Base-by-base conservation (phyloP, 2,113 vertebrate species). In the Onychostoma macrolepis region DNA sequence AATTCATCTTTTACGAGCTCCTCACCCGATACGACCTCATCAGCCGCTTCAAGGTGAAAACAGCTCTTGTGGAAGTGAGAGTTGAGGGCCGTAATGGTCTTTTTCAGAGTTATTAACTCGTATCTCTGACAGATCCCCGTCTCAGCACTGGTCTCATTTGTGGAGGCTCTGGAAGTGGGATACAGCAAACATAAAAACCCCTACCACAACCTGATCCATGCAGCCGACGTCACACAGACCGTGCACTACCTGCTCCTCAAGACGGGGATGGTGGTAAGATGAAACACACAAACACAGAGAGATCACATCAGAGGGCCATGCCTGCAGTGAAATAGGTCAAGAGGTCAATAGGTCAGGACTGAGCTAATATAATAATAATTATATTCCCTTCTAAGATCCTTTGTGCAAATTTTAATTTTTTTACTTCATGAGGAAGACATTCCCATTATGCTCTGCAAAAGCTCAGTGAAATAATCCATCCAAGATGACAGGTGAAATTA, bases 151-250 rank as follows among this genome's bases (percentile, higher is more conserved):
- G 97, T 99, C 90, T 99, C 98, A 0, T 99, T 99, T 79, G 97
- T 99, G 89, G 98, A 99, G 91, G 98, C 98, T 19, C 91, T 99
- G 83, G 98, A 99, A 91, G 97, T 97, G 58, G 98, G 98, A 79
- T 99, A 99, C 94, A 98, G 95, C 93, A 99, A 99, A 92, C 96
- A 99, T 89, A 99, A 98, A 96, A 99, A 99, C 90, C 98, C 98
- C 2, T 99, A 99, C 90, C 98, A 99, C 94, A 99, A 99, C 88
- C 93, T 99, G 85, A 96, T 99, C 90, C 98, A 99, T 0, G 98
- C 98, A 0, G 98, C 98, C 1, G 98, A 99, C 1, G 97, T 99
- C 85, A 99, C 98, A 1, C 98, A 99, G 94, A 99, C 98, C 0
- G 97, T 99, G 11, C 98, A 99, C 92, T 98, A 97, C 92, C 94